Conservation (phyloP, 2,113 vertebrate species). For the Saccopteryx leptura region DNA sequence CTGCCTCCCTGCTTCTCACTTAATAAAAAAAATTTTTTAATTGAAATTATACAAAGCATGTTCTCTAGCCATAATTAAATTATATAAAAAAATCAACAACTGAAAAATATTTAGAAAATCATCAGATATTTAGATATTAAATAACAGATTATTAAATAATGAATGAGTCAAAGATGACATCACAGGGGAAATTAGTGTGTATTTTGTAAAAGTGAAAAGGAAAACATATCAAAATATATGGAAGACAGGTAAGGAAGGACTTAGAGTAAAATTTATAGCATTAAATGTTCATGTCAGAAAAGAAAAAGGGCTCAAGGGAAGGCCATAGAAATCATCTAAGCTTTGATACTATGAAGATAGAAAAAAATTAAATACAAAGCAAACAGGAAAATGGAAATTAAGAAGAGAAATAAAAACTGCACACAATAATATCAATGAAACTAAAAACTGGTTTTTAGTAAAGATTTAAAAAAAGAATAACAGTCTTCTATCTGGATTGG, state of each 20-base stretch:
- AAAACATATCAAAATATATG: not conserved
- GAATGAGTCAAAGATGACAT: not conserved
- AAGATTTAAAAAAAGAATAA: not conserved
- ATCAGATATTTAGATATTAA: not conserved
- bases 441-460: not conserved
- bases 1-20: too few relatives aligned
- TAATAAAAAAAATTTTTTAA: not conserved
- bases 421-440: not conserved
- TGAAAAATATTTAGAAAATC: slow-evolving; percentile 2
- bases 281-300: not conserved
- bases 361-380: not conserved
- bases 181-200: not conserved
- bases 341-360: not conserved
- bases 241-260: not conserved
- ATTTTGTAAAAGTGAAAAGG: slow-evolving; percentile 9
- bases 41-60: slow-evolving; percentile 7
- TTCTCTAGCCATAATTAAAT: not conserved
- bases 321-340: not conserved
- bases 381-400: slow-evolving; percentile 6
- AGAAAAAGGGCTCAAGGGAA: not conserved
- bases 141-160: slow-evolving; percentile 8
- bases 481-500: not conserved
- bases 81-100: not conserved
- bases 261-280: not conserved
- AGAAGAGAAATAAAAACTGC: not conserved